Conservation (phyloP, 2,113 vertebrate genomes). For the Myrmophylax atrothorax region DNA sequence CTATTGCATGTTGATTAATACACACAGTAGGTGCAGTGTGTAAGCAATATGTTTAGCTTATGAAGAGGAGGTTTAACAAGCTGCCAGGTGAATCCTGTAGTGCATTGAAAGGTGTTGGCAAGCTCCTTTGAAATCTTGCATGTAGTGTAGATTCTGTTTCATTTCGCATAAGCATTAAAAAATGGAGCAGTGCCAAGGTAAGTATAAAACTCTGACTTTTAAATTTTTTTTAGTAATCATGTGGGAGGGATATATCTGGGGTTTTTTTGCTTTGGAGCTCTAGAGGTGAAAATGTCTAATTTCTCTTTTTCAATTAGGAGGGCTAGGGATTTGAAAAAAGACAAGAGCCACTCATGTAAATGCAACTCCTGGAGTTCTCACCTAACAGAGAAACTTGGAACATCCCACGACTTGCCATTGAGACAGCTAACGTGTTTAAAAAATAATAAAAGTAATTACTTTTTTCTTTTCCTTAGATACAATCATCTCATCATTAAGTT, state of each 20-base stretch:
- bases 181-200: background rate
- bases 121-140: background rate
- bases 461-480: slow-evolving; percentile 29
- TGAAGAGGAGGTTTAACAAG: background rate
- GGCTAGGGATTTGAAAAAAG: background rate
- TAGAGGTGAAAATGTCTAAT: background rate
- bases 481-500: slow-evolving; percentile 21
- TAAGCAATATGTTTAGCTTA: background rate
- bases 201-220: background rate
- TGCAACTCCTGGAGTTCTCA: background rate
- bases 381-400: background rate
- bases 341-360: background rate
- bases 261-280: background rate
- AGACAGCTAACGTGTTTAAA: background rate
- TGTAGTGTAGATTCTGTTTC: background rate
- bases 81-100: background rate
- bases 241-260: background rate
- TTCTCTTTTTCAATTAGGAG: background rate
- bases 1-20: background rate
- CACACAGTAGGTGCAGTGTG: background rate
- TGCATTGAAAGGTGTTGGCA: background rate
- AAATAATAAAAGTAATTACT: background rate
- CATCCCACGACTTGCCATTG: background rate
- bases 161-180: background rate
- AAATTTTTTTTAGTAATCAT: background rate